Evolutionary conservation across 35 echinoderm and acorn worm genomes (phyloP).

Genomic region (Acanthaster planci): DNA sequence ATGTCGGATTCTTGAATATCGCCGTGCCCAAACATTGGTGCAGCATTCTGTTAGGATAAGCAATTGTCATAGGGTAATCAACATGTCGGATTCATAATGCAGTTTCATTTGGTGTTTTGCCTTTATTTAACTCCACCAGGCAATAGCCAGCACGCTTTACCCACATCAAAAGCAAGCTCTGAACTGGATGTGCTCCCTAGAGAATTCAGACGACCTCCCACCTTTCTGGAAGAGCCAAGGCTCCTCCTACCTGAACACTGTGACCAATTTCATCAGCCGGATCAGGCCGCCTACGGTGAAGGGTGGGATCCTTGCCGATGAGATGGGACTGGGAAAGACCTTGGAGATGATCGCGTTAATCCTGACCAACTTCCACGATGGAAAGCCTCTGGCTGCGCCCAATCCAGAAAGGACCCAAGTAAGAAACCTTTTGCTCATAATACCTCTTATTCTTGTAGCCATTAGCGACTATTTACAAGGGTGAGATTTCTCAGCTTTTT

Average conservation of each 20-base stretch:
- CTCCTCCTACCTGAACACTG: too few species aligned
- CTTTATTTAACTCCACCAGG: slow-evolving; percentile 16
- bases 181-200: slow-evolving; percentile 76
- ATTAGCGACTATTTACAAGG: too few species aligned
- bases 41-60: too few species aligned
- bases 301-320: slow-evolving; percentile 88
- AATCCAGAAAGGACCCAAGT: slow-evolving; percentile 34
- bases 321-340: slow-evolving; percentile 91
- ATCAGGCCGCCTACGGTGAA: slow-evolving; percentile 58
- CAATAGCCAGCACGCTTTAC: slow-evolving; percentile 64
- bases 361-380: slow-evolving; percentile 20
- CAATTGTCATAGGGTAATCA: too few species aligned
- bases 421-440: too few species aligned
- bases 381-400: not conserved
- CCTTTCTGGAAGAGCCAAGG: too few species aligned
- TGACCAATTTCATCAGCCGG: slow-evolving; percentile 74
- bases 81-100: too few species aligned
- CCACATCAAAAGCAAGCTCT: slow-evolving; percentile 90
- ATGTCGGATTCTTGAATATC: too few species aligned
- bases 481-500: too few species aligned
- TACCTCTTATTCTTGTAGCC: too few species aligned
- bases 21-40: too few species aligned
- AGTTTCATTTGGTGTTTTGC: too few species aligned
- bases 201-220: slow-evolving; percentile 69
- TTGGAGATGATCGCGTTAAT: slow-evolving; percentile 74